A percentile compares a stretch with the other conserved stretches of the same genome.
phyloP scores from a whole-genome alignment of 2,113 vertebrate genomes.

The Apteryx mantelli region DNA sequence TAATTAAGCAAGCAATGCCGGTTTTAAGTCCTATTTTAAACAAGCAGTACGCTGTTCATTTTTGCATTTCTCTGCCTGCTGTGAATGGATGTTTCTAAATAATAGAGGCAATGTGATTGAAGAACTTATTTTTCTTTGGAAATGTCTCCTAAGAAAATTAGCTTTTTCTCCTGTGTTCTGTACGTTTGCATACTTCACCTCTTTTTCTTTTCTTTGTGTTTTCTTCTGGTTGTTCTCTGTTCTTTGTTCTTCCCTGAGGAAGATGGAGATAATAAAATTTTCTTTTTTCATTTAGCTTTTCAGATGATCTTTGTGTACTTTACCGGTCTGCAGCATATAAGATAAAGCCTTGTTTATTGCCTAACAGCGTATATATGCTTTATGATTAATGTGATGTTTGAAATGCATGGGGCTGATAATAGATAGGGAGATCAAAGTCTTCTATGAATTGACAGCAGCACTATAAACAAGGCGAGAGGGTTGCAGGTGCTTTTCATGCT shows the following conservation, averaged over 20 bases:
- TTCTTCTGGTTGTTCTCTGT: not conserved
- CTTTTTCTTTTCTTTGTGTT: not conserved
- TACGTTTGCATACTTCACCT: not conserved
- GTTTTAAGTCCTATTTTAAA: not conserved
- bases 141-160: not conserved
- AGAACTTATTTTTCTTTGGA: not conserved
- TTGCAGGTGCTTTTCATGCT: constrained; percentile 61
- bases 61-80: not conserved
- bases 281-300: constrained; percentile 13
- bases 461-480: constrained; percentile 50
- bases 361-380: not conserved
- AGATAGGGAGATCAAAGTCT: constrained; percentile 67
- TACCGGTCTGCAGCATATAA: constrained; percentile 9
- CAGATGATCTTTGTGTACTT: constrained; percentile 49
- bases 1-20: not conserved
- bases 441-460: constrained; percentile 40
- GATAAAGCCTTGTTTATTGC: constrained; percentile 40
- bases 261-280: not conserved
- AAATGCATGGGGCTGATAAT: constrained; percentile 33
- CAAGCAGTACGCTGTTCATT: not conserved
- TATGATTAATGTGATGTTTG: constrained; percentile 45
- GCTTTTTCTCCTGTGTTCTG: not conserved
- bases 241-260: constrained; percentile 12
- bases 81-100: not conserved
- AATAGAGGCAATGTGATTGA: not conserved